Percentiles rank a stretch among this genome's conserved stretches.
Evolutionary conservation across 2,888 invertebrate species (phyloP).

Genomic region (Eustalomyia histrio): DNA sequence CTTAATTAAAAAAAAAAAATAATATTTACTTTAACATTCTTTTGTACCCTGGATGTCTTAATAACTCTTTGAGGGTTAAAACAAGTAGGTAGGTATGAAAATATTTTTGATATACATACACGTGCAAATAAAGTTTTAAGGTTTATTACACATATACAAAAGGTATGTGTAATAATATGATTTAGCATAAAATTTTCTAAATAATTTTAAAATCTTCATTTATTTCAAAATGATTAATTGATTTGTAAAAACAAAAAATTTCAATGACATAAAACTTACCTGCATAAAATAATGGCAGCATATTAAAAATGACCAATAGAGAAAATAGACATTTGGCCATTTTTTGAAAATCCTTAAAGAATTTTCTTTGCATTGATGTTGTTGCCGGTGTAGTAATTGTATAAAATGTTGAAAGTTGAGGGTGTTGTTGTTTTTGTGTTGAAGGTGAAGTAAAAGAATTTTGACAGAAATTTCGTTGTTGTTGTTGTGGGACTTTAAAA

Average conservation of each 20-base stretch:
- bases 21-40: no score
- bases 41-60: no score
- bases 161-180: no score
- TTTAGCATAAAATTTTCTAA: no score
- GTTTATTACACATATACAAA: no score
- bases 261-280: conserved; percentile 72
- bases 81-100: no score
- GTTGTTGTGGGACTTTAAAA: conserved; percentile 33
- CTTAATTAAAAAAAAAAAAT: no score
- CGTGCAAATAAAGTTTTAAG: no score
- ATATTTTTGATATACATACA: no score
- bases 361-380: conserved; percentile 15
- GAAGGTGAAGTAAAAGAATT: conserved; percentile 52
- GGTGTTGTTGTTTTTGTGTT: conserved; percentile 63
- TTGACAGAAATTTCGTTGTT: conserved; percentile 53
- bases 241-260: neutral
- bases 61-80: no score
- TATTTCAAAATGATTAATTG: no score
- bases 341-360: conserved; percentile 74
- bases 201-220: no score
- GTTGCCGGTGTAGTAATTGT: neutral
- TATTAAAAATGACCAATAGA: conserved; percentile 79
- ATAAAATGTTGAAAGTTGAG: conserved; percentile 28
- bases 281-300: conserved; percentile 79
- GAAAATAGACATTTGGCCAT: conserved; percentile 77